Base-by-base conservation (phyloP, 2,113 vertebrate genomes). In the Oreochromis niloticus region DNA sequence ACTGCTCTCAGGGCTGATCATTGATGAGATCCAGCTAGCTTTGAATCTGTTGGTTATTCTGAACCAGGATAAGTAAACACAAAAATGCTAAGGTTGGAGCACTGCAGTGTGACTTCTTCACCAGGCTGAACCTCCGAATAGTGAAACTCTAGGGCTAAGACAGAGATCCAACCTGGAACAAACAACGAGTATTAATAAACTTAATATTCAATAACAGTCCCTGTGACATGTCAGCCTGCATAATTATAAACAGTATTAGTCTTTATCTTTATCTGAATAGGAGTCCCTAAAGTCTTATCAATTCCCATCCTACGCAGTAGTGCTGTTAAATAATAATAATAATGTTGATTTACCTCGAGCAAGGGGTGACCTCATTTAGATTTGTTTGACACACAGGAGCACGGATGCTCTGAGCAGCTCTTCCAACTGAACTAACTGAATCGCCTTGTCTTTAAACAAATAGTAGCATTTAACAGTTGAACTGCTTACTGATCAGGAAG, bases 301-400 rank as follows among this genome's bases (percentile, higher is more conserved):
- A 9, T 57, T 16, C 56, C 24, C 56, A 30, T 30, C 56, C 13
- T 57, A 57, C 3, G 0, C 56, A 30, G 13, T 59, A 0, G 7
- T 30, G 24, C 3, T 5, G 4, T 30, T 59, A 59, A 59, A 59
- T 57, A 1, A 57, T 0, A 57, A 57, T 30, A 57, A 30, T 30
- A 57, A 57, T 57, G 4, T 57, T 36, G 56, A 9, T 30, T 57
- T 57, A 57, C 24, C 24, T 59, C 2, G 3, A 30, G 24, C 24
- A 59, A 59, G 56, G 2, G 0, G 56, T 1, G 24, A 57, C 0
- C 4, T 57, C 56, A 57, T 9, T 30, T 30, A 30, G 2, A 57
- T 57, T 57, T 57, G 3, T 9, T 57, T 16, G 56, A 24, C 24
- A 59, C 24, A 30, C 56, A 57, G 7, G 56, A 57, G 56, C 56